Base-by-base conservation (phyloP, 2,113 vertebrate species). In the Corapipo altera region DNA sequence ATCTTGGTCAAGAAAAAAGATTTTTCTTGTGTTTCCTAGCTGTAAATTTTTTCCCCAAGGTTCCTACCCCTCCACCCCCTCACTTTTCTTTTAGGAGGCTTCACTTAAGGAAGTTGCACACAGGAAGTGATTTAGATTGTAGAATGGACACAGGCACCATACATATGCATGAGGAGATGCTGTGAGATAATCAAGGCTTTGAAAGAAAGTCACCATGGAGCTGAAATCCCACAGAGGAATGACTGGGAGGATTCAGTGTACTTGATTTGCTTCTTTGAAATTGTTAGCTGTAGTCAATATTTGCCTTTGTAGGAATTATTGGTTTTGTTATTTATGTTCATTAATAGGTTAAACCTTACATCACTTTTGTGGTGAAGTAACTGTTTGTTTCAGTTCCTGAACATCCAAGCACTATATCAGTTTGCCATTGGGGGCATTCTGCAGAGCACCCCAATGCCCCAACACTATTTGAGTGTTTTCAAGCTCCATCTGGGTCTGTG, bases 121-220 rank as follows among this genome's bases (percentile, higher is more conserved):
- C 58, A 62, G 74, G 79, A 92, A 91, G 61, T 59, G 72, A 67
- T 92, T 87, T 61, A 84, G 44, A 33, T 13, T 51, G 14, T 30
- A 43, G 59, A 71, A 62, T 51, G 69, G 91, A 54, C 64, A 54
- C 16, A n/a, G 70, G 15, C 65, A 69, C 9, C 12, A 46, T 54
- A 33, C 23, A 20, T 41, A 51, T 27, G 37, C 33, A 58, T 88
- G 37, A 51, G 52, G 78, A 85, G 54, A 48, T 70, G 55, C 59
- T 67, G 79, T 66, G 82, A 69, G 33, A 59, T 80, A 86, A 52
- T 28, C 24, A 44, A 64, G 51, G 16, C 62, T 95, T 91, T 61
- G 41, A 85, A 82, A 67, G 26, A 28, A 22, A 88, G 37, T 46
- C 41, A 54, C 67, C 39, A 9, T 14, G 26, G 79, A 88, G 59